Base-by-base conservation (phyloP, 64 coral and sea anemone species). In the Hydrozoanthus tunicans region DNA sequence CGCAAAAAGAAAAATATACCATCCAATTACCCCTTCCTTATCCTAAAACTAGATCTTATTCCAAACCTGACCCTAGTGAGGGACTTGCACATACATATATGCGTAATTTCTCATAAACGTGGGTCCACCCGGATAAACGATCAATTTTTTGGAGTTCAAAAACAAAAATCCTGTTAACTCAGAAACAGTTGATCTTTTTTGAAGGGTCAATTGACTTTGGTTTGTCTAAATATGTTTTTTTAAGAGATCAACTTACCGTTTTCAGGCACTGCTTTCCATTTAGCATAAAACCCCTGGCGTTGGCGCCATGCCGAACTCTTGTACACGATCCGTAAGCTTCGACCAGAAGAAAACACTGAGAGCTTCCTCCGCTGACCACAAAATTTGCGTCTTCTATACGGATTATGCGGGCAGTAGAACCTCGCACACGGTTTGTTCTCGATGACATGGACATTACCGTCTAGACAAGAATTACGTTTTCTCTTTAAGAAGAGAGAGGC, bases 261-360 rank as follows among this genome's bases (percentile, higher is more conserved):
- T 10, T 14, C 56, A 59, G 54, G 52, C 7, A 80, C 78, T 5
- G 78, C 78, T 80, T 80, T 80, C 78, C 78, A 80, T 25, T 80
- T 59, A 0, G 56, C 78, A 11, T 26, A 59, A 60, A 80, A 80
- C 58, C 78, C 78, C 20, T 80, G 78, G 3, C 53, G 54, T 59
- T 80, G 78, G 3, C 78, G 78, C 55, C 78, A 24, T 8, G 54
- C 55, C 6, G 78, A 6, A 20, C 78, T 59, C 3, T 80, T 80
- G 56, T 58, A 80, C 78, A 9, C 17, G 56, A 80, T 23, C 5
- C 78, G 54, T 58, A 60, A 20, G 20, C 51, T 53, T 4, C 78
- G 17, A 60, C 78, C 78, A 80, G 56, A 58, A n/a, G 78, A 80
- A 80, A 80, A 80, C 7, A 80, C 78, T 2, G 78, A 59, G 9